Base-by-base conservation (phyloP, 1,140 invertebrate species). In the Aphidius ervi region DNA sequence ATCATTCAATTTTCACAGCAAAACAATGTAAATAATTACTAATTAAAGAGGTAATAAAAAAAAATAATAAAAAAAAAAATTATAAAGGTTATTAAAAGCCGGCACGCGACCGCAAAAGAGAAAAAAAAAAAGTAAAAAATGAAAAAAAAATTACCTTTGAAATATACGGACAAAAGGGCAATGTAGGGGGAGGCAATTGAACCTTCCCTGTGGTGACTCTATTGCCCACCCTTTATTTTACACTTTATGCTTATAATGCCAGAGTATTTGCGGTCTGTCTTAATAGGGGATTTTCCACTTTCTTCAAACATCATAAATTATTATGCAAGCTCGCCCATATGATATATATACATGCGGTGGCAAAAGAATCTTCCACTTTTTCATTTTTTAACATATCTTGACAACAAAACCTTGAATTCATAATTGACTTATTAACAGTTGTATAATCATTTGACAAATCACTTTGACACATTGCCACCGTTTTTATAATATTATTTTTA, bases 301-400 rank as follows among this genome's bases (percentile, higher is more conserved):
- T 20, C 23, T 61, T 41, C 39, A 61, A 48, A 56, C 20, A 47
- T 52, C 55, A 57, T 62, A 57, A 62, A 62, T 62, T 52, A 62
- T 42, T n/a, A 41, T 54, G 23, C 23, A 31, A 31, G 23, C 23
- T 16, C 16, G 1, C 23, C 23, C 23, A 31, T 31, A 31, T 31
- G 23, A 31, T 31, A 31, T 31, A 31, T 31, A 31, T 3, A 31
- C 1, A 31, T 31, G 23, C 23, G 23, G 23, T 31, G 23, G 23
- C 23, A 31, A 31, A 31, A 31, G 23, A 31, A 3, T 31, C 23
- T 31, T 31, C 1, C 23, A 31, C 23, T 31, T 31, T 31, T 31
- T 31, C 23, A 31, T 31, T 1, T 31, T 31, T 31, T 31, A 31
- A 31, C 23, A 31, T 31, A 31, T 31, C 23, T 3, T 31, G 23